Conservation (phyloP, 2,113 vertebrate species). For the Eptesicus fuscus region DNA sequence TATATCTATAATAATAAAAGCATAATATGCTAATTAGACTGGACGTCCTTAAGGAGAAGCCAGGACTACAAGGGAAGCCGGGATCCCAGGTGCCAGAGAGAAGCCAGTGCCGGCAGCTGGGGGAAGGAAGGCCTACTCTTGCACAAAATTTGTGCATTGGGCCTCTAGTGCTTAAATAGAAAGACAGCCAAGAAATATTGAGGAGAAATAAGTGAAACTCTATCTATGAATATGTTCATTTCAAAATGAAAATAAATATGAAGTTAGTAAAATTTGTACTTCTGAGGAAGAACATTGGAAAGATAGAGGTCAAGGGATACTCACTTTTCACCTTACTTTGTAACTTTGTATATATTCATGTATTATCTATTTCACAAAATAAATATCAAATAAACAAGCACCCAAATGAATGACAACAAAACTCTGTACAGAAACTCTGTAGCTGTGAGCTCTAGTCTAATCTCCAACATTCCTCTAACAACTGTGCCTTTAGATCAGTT, state of each 20-base stretch:
- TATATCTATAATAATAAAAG: too few relatives aligned
- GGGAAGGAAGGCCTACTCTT: too few relatives aligned
- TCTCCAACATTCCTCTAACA: not conserved
- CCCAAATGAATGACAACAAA: not conserved
- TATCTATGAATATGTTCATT: not conserved
- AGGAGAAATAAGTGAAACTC: not conserved
- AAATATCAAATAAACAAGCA: not conserved
- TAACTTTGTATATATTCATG: not conserved
- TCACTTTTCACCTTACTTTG: not conserved
- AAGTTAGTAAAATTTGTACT: not conserved
- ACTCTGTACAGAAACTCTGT: too few relatives aligned
- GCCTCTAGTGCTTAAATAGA: not conserved
- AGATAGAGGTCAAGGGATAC: not conserved
- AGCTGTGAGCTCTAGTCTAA: not conserved
- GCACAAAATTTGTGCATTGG: too few relatives aligned
- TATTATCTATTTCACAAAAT: not conserved
- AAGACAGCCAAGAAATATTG: not conserved
- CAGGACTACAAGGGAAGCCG: accelerated
- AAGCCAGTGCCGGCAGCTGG: too few relatives aligned
- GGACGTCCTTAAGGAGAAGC: too few relatives aligned
- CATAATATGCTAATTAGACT: too few relatives aligned
- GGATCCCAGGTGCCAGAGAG: too few relatives aligned
- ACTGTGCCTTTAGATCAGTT: not conserved
- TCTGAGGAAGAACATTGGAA: not conserved
- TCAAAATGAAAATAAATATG: not conserved